Conservation (phyloP, 1,140 invertebrate genomes). For the Cotesia glomerata region DNA sequence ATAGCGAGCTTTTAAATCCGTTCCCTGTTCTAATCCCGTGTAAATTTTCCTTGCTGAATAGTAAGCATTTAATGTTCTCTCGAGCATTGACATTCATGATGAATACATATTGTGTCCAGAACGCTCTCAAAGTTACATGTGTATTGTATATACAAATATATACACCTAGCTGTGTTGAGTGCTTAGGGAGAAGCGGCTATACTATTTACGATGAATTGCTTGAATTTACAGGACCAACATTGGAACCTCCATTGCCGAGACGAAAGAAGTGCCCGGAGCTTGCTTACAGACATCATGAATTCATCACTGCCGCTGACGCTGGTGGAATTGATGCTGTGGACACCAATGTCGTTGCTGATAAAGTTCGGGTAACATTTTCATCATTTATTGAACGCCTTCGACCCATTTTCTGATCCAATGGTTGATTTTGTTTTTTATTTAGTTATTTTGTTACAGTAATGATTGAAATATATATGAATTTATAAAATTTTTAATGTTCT, state of each 20-base stretch:
- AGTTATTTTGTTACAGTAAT: no score
- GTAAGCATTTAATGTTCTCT: background rate
- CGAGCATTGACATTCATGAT: background rate
- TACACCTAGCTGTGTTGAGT: background rate
- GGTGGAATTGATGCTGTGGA: conserved; percentile 60
- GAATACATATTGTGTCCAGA: background rate
- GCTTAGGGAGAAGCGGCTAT: background rate
- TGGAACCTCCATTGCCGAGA: conserved; percentile 82
- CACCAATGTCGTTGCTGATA: conserved; percentile 61
- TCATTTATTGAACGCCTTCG: background rate
- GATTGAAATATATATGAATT: no score
- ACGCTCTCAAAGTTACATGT: background rate
- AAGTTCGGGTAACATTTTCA: conserved; percentile 48
- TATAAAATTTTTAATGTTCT: no score
- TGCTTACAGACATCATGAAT: conserved; percentile 83
- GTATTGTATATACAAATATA: background rate
- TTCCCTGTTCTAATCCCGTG: no score
- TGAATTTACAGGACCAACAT: conserved; percentile 63
- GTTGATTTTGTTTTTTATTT: no score
- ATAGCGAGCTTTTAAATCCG: no score
- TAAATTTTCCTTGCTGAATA: no score
- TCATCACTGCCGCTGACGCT: conserved; percentile 71
- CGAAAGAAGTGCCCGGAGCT: conserved; percentile 86
- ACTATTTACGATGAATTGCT: conserved; percentile 20
- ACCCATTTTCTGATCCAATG: background rate